Percentiles rank a stretch among this genome's conserved stretches.
These are phyloP conservation scores for Pararge aegeria DNA, from an alignment of 1,140 invertebrate genomes.

Conservation along the genomic window DNA sequence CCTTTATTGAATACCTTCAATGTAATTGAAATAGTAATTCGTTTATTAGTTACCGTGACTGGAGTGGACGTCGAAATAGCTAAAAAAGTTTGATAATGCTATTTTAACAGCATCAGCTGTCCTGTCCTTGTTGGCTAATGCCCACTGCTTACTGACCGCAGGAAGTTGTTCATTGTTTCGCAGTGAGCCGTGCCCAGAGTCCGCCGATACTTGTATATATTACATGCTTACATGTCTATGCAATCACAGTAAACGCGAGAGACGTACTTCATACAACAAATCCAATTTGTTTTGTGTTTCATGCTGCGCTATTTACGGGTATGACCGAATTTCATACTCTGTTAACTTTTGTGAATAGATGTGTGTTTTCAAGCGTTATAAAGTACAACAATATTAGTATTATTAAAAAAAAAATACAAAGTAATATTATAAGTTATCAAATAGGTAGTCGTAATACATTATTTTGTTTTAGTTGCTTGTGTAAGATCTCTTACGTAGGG, in stretches of 20 bases:
- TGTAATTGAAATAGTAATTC: too few relatives aligned
- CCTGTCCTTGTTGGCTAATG: slow-evolving; percentile 52
- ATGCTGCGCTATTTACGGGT: neutral
- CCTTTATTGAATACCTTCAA: too few relatives aligned
- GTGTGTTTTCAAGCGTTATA: slow-evolving; percentile 3
- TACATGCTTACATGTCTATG: slow-evolving; percentile 9
- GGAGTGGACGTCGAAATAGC: neutral
- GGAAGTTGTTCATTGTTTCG: slow-evolving; percentile 63
- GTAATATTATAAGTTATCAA: too few relatives aligned
- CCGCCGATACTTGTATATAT: slow-evolving; percentile 23
- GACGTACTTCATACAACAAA: neutral
- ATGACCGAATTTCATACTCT: slow-evolving; percentile 7
- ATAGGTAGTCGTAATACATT: too few relatives aligned
- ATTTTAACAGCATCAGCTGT: slow-evolving; percentile 36
- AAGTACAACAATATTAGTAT: neutral
- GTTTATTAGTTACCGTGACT: too few relatives aligned
- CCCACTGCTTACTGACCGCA: slow-evolving; percentile 43
- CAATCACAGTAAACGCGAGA: slow-evolving; percentile 14
- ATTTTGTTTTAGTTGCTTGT: too few relatives aligned
- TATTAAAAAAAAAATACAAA: neutral
- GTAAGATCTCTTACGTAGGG: too few relatives aligned
- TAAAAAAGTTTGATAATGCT: slow-evolving; percentile 5
- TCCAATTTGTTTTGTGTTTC: slow-evolving; percentile 5
- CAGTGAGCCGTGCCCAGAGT: slow-evolving; percentile 52
- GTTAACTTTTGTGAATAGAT: neutral